Evolutionary conservation across 1,140 invertebrate genomes (phyloP).

Genomic region (Atopsyche davidsoni): DNA sequence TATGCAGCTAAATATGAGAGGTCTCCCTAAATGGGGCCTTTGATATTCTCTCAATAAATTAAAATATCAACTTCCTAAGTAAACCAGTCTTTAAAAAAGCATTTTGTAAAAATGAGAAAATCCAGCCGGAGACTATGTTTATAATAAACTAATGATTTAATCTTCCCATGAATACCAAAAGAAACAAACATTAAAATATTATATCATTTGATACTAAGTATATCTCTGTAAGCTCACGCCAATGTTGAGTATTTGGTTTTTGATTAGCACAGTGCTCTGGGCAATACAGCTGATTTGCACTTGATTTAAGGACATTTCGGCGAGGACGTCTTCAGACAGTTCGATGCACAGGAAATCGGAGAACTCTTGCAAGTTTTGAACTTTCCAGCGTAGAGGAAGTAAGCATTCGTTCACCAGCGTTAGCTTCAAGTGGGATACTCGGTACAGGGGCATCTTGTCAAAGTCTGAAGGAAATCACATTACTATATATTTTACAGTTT

Average conservation of each 20-base stretch:
- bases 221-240: constrained; percentile 11
- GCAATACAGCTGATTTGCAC: constrained; percentile 7
- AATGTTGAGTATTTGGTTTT: not conserved
- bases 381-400: constrained; percentile 3
- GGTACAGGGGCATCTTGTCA: constrained; percentile 12
- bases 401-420: constrained; percentile 4
- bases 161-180: too few relatives aligned
- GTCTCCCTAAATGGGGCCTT: too few relatives aligned
- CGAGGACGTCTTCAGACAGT: not conserved
- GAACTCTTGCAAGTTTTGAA: constrained; percentile 5
- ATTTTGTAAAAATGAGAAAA: not conserved
- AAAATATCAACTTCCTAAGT: too few relatives aligned
- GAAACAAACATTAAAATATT: too few relatives aligned
- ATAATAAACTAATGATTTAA: not conserved
- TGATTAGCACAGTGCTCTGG: not conserved
- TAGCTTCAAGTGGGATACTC: not conserved
- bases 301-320: not conserved
- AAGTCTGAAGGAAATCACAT: too few relatives aligned
- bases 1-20: too few relatives aligned
- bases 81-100: not conserved
- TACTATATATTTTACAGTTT: too few relatives aligned
- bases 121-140: not conserved
- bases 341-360: not conserved
- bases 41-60: too few relatives aligned
- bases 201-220: too few relatives aligned